Percentiles rank a stretch among this genome's conserved stretches.
phyloP scores from a whole-genome alignment of 2,888 invertebrate species.

The Nebria salina region DNA sequence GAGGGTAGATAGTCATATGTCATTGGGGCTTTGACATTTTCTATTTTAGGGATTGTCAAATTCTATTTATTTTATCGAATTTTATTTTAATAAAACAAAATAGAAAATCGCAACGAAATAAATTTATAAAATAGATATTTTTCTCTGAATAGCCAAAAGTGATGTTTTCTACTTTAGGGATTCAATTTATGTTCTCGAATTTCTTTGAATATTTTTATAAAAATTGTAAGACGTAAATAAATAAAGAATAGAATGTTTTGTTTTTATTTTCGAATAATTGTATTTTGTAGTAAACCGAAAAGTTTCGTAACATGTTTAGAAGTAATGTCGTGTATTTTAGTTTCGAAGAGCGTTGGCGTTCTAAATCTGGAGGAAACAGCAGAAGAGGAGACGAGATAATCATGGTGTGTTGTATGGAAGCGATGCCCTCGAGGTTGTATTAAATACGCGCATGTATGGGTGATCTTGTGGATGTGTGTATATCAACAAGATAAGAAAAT shows the following conservation, averaged over 20 bases:
- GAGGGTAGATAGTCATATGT: not conserved
- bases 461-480: not conserved
- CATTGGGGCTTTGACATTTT: not conserved
- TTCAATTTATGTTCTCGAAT: too few relatives aligned
- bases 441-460: not conserved
- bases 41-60: not conserved
- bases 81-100: not conserved
- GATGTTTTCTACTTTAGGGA: too few relatives aligned
- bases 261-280: too few relatives aligned
- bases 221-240: too few relatives aligned
- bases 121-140: too few relatives aligned
- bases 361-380: constrained; percentile 8
- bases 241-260: too few relatives aligned
- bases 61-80: not conserved
- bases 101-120: not conserved
- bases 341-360: not conserved
- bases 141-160: too few relatives aligned
- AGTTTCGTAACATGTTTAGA: not conserved
- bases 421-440: constrained; percentile 9
- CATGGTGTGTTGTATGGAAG: not conserved
- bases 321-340: not conserved
- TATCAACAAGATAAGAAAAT: constrained; percentile 19
- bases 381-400: constrained; percentile 4
- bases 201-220: too few relatives aligned
- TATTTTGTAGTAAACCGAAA: too few relatives aligned